phyloP scores from a whole-genome alignment of 2,888 invertebrate genomes.

The Phymatocera aterrima region DNA sequence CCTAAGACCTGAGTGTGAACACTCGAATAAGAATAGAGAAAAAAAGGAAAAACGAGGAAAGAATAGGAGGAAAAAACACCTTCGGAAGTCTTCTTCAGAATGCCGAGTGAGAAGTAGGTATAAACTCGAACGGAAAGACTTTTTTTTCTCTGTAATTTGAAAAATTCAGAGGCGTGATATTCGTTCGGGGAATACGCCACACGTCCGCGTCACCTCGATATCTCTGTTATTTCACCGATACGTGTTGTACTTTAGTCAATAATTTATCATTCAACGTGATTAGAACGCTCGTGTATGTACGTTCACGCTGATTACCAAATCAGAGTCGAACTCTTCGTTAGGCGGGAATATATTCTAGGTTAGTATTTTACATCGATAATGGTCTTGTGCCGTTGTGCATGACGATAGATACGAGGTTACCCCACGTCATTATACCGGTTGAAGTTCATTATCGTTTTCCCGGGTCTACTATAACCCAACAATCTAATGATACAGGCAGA shows the following conservation, averaged over 20 bases:
- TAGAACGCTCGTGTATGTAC: background rate
- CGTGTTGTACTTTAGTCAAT: background rate
- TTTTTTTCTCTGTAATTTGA: background rate
- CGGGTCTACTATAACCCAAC: background rate
- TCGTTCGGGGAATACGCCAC: background rate
- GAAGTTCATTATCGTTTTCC: constrained; percentile 17
- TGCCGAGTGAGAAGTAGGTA: constrained; percentile 10
- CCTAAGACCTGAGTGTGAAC: background rate
- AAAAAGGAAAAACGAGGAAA: background rate
- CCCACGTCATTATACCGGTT: background rate
- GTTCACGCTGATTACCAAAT: constrained; percentile 23
- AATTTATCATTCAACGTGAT: constrained; percentile 20
- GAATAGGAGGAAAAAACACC: background rate
- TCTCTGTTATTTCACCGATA: constrained; percentile 3
- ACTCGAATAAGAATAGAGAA: constrained; percentile 1
- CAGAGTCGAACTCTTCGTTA: background rate
- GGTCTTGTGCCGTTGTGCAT: background rate
- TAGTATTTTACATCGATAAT: constrained; percentile 16
- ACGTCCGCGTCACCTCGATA: background rate
- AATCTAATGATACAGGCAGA: constrained; percentile 1
- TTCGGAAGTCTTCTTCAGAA: constrained; percentile 17
- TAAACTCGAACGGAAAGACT: constrained; percentile 8
- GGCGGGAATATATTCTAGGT: background rate
- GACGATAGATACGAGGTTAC: constrained; percentile 4
- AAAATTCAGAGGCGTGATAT: constrained; percentile 9